These are phyloP conservation scores for Trialeurodes vaporariorum DNA, from an alignment of 1,140 invertebrate species.

Conservation along the genomic window DNA sequence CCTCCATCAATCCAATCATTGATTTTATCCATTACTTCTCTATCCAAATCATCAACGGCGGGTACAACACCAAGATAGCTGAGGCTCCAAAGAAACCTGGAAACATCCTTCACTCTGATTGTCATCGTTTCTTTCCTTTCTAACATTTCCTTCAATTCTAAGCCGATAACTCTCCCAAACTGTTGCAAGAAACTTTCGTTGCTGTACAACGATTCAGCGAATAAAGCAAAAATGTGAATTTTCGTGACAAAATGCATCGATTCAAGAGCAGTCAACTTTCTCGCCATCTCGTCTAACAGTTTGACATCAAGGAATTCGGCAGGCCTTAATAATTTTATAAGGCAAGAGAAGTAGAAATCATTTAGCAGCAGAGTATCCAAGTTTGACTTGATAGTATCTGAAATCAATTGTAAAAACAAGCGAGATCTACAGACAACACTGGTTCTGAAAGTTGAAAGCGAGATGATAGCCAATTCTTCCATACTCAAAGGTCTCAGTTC, in stretches of 20 bases:
- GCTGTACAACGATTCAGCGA: background rate
- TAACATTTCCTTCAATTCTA: background rate
- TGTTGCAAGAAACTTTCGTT: background rate
- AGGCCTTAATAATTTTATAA: background rate
- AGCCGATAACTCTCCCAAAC: background rate
- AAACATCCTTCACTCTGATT: background rate
- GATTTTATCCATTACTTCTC: background rate
- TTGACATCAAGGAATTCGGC: background rate
- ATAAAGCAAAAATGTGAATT: background rate
- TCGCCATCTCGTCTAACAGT: background rate
- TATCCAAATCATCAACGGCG: background rate
- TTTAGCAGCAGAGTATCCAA: background rate
- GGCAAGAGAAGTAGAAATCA: background rate
- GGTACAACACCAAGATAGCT: background rate
- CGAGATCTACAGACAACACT: background rate
- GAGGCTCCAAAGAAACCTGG: background rate
- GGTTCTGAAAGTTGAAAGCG: background rate
- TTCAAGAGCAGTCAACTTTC: background rate
- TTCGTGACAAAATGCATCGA: background rate
- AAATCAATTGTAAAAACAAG: background rate
- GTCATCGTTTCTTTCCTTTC: background rate
- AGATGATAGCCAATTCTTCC: background rate
- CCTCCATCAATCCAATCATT: background rate
- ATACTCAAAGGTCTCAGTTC: background rate
- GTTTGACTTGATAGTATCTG: background rate